Evolutionary conservation across 2,113 vertebrate species (phyloP).

Genomic region (Procavia capensis): DNA sequence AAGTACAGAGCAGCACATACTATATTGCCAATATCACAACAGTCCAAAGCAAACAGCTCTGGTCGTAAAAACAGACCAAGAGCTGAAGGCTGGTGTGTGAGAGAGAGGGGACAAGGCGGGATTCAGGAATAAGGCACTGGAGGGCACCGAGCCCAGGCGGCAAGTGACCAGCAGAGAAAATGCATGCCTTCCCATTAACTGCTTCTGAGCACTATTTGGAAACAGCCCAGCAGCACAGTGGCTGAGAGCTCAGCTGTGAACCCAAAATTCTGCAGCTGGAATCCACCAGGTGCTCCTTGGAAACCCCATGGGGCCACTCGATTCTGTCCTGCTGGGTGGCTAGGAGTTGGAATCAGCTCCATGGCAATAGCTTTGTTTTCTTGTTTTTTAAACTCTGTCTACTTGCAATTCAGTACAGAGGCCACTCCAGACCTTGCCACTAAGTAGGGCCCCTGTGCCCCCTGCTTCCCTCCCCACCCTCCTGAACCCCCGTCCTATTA

Average conservation of each 20-base stretch:
- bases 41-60: background rate
- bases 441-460: background rate
- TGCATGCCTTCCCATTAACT: background rate
- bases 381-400: background rate
- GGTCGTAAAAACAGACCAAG: background rate
- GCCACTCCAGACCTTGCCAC: too few relatives aligned
- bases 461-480: background rate
- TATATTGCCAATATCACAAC: background rate
- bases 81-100: accelerated
- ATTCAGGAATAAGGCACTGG: background rate
- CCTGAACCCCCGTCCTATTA: background rate
- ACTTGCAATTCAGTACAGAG: accelerated
- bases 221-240: too few relatives aligned
- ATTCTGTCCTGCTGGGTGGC: too few relatives aligned
- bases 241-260: too few relatives aligned
- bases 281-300: too few relatives aligned
- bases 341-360: too few relatives aligned
- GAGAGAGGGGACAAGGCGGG: background rate
- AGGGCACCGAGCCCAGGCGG: background rate
- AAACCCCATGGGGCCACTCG: too few relatives aligned
- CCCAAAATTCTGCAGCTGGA: too few relatives aligned
- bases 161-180: background rate
- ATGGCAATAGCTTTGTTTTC: too few relatives aligned
- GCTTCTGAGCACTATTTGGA: background rate
- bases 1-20: background rate